Conservation (phyloP, 2,113 vertebrate genomes). For the Pterocles orientalis region DNA sequence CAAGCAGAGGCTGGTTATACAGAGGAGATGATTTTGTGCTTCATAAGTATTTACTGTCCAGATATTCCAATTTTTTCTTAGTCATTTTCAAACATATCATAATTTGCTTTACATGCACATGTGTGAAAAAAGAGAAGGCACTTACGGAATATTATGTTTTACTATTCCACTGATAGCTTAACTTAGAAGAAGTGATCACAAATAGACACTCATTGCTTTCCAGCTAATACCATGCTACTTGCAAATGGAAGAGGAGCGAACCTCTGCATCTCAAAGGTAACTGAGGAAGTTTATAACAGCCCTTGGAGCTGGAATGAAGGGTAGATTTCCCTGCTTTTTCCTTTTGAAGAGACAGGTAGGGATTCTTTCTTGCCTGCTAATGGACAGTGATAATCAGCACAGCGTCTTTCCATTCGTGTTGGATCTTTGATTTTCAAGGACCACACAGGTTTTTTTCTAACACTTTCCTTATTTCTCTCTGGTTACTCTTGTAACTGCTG, state of each 20-base stretch:
- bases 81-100: neutral
- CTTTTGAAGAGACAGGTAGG: neutral
- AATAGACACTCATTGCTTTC: neutral
- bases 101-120: rapidly evolving
- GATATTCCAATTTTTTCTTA: neutral
- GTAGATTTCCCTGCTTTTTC: neutral
- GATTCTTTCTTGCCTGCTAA: neutral
- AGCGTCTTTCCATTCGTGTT: neutral
- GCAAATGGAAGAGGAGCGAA: neutral
- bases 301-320: neutral
- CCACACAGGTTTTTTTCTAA: neutral
- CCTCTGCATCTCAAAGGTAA: neutral
- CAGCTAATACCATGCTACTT: neutral
- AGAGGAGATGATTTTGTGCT: neutral
- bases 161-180: neutral
- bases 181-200: neutral
- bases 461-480: neutral
- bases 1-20: neutral
- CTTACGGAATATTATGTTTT: rapidly evolving
- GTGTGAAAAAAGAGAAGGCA: neutral
- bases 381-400: neutral
- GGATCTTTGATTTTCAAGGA: neutral
- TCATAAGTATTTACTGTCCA: neutral
- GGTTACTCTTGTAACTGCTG: neutral
- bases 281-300: neutral